Evolutionary conservation across 1,140 invertebrate species (phyloP).

Genomic region (Cyrtorhinus lividipennis): DNA sequence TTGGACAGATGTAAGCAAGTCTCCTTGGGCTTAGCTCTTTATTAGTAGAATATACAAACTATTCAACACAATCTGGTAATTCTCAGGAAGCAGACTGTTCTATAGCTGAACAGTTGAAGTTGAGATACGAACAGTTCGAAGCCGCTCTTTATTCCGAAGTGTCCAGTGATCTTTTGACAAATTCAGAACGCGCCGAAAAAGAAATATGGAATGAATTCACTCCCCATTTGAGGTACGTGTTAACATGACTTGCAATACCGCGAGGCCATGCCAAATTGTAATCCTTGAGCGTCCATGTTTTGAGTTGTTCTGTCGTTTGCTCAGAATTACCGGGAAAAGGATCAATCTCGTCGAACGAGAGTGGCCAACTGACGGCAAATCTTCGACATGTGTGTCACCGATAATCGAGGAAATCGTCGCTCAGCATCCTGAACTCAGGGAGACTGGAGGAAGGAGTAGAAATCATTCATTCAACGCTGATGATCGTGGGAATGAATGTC

Average conservation of each 20-base stretch:
- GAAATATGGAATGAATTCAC: conserved; percentile 16
- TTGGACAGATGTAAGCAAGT: conserved; percentile 12
- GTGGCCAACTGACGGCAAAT: not conserved
- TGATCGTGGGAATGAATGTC: not conserved
- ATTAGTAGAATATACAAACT: too few relatives aligned
- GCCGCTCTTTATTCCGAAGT: conserved; percentile 14
- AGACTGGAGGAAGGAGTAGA: not conserved
- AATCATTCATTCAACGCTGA: not conserved
- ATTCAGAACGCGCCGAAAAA: conserved; percentile 1
- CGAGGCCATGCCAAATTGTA: too few relatives aligned
- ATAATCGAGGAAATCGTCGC: not conserved
- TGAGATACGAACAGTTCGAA: conserved; percentile 13
- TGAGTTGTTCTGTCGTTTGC: too few relatives aligned
- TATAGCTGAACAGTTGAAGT: not conserved
- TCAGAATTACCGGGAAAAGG: conserved; percentile 3
- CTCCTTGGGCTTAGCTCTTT: too few relatives aligned
- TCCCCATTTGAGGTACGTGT: conserved; percentile 14
- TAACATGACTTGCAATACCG: too few relatives aligned
- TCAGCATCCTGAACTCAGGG: not conserved
- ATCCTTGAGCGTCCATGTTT: not conserved
- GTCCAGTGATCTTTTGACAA: not conserved
- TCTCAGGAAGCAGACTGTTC: not conserved
- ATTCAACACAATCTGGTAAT: not conserved
- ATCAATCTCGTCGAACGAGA: not conserved
- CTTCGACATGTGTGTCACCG: not conserved